Conservation (phyloP, 2,888 invertebrate species). For the Nematopogon swammerdamellus region DNA sequence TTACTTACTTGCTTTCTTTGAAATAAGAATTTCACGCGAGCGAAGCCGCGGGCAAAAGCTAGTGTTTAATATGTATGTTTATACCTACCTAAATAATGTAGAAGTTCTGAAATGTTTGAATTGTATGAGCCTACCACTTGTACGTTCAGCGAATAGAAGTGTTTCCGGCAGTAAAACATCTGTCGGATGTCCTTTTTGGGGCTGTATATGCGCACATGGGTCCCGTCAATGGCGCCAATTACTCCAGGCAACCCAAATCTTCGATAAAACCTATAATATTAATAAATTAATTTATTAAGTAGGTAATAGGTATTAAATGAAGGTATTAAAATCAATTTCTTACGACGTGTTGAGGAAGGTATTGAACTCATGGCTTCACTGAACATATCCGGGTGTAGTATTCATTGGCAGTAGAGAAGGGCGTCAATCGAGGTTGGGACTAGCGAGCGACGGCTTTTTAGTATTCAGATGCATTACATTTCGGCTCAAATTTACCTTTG, state of each 20-base stretch:
- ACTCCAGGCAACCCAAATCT: constrained; percentile 7
- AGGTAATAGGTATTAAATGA: neutral
- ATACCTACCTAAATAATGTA: neutral
- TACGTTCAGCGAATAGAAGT: constrained; percentile 14
- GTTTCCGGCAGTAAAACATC: constrained; percentile 9
- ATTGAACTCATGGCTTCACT: too few relatives aligned
- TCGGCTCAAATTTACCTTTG: neutral
- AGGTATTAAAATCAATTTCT: neutral
- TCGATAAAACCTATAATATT: neutral
- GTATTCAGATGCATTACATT: too few relatives aligned
- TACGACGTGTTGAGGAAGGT: neutral
- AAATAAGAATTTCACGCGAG: too few relatives aligned
- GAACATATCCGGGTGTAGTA: too few relatives aligned
- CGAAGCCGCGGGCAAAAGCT: too few relatives aligned
- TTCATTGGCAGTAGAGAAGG: too few relatives aligned
- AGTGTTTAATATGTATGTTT: neutral
- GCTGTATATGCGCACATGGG: constrained; percentile 1
- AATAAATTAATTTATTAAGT: neutral
- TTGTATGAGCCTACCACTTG: constrained; percentile 13
- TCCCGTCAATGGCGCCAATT: constrained; percentile 10
- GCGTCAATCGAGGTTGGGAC: too few relatives aligned
- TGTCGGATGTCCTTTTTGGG: neutral
- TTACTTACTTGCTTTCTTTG: constrained; percentile 13
- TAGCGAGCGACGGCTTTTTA: too few relatives aligned
- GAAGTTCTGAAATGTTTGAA: neutral